A percentile compares a stretch with the other conserved stretches of the same genome.
Evolutionary conservation across 92 coral and sea anemone genomes (phyloP).

Genomic region (Porites cylindrica): DNA sequence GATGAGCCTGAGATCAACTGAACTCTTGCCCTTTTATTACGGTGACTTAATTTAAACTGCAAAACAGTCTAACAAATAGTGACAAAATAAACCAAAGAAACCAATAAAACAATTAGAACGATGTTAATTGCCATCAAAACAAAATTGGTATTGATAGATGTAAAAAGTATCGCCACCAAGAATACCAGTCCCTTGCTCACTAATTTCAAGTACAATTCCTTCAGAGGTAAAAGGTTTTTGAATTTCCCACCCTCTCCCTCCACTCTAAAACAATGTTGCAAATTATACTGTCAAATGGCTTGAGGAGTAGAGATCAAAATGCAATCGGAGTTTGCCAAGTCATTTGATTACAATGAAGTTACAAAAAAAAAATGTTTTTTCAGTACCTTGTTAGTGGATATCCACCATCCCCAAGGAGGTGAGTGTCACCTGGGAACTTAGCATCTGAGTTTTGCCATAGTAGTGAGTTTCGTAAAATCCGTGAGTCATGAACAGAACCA

Average conservation of each 20-base stretch:
- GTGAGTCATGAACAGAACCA: constrained; percentile 67
- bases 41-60: background rate
- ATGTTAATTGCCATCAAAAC: constrained; percentile 10
- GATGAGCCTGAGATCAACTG: constrained; percentile 8
- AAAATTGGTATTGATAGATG: constrained; percentile 22
- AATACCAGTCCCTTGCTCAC: constrained; percentile 12
- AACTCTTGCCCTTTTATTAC: constrained; percentile 15
- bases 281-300: background rate
- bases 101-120: constrained; percentile 8
- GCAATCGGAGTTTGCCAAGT: background rate
- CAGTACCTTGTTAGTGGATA: constrained; percentile 44
- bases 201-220: constrained; percentile 12
- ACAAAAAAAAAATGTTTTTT: background rate
- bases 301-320: constrained; percentile 3
- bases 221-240: constrained; percentile 10
- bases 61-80: background rate
- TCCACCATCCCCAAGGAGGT: background rate
- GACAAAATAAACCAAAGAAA: constrained; percentile 2
- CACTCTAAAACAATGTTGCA: background rate
- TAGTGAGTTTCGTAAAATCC: constrained; percentile 60
- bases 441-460: constrained; percentile 40
- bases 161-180: constrained; percentile 14
- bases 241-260: constrained; percentile 16
- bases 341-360: background rate
- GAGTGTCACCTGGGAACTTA: constrained; percentile 1